Evolutionary conservation across 2,113 vertebrate species (phyloP), one percentile per base, ranked within the genome.

Genomic region (Chaetodon trifascialis): DNA sequence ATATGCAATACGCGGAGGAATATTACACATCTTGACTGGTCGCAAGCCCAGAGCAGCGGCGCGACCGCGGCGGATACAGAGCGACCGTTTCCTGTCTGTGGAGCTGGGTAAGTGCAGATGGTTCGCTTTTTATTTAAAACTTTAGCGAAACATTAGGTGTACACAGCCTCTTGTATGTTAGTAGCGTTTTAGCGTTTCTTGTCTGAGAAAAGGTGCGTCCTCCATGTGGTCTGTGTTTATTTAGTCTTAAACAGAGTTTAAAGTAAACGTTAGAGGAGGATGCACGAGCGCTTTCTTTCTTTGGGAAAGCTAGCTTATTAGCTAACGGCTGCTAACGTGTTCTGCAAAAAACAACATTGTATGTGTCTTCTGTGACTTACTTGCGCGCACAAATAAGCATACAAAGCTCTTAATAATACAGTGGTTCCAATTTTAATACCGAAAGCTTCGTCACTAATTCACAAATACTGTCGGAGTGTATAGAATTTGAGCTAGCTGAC

Each of bases 201-300:
- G 5, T 67, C 2, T 4, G 2, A 19, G 3, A 14, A 10, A 38
- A 5, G 0, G 3, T 8, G 34, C 6, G 38, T 79, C 38, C 0
- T 40, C 0, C n/a, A 0, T n/a, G 0, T 12, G 4, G 12, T 3
- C 0, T 5, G 2, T 56, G 21, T 67, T 34, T 40, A 36, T 66
- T 66, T 36, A 6, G 0, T 65, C 16, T 63, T 46, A 40, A 66
- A 44, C 15, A 54, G 42, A 86, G 55, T 82, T 77, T 40, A 49
- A 65, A n/a, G 63, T 8, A 8, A 49, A 65, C 25, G 63, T 8
- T 11, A 8, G 11, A 23, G 46, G 66, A 59, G 46, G 66, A 59
- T 84, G 66, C 68, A 19, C 36, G 83, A 89, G 84, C 84, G 77
- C 83, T 82, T 91, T 90, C 93, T 93, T 93, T 94, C 87, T 94